These are phyloP conservation scores for Drosophila burlai DNA, from an alignment of 1,140 invertebrate genomes.

Conservation along the genomic window DNA sequence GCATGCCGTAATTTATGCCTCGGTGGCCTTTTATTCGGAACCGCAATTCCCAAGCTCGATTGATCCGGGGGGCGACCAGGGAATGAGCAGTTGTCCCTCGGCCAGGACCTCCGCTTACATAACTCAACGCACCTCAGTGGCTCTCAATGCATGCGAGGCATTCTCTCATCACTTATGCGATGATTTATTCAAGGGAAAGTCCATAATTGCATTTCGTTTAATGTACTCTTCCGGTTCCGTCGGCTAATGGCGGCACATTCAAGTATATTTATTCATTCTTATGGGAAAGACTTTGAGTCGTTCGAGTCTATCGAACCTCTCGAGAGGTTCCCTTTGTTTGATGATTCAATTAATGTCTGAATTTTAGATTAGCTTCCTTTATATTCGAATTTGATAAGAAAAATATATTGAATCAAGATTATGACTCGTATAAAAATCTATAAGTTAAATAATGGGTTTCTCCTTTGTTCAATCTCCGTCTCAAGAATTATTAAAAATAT, in stretches of 20 bases:
- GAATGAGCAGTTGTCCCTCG: conserved; percentile 43
- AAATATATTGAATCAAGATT: conserved; percentile 2
- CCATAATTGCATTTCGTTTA: conserved; percentile 47
- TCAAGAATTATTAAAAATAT: neutral
- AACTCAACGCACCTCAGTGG: conserved; percentile 32
- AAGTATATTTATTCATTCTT: conserved; percentile 5
- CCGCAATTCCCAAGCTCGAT: conserved; percentile 73
- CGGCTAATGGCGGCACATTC: conserved; percentile 9
- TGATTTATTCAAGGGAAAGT: conserved; percentile 41
- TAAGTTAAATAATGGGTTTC: neutral
- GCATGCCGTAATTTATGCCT: conserved; percentile 67
- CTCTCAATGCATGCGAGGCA: conserved; percentile 23
- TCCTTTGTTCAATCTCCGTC: neutral
- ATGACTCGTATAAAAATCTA: neutral
- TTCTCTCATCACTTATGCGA: conserved; percentile 34
- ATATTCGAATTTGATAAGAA: neutral
- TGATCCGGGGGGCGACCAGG: conserved; percentile 32
- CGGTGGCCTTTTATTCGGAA: conserved; percentile 47
- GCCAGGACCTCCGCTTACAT: conserved; percentile 24
- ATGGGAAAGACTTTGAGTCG: neutral
- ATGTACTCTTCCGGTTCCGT: conserved; percentile 13
- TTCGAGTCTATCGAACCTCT: neutral
- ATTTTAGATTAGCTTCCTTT: neutral
- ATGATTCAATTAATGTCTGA: neutral
- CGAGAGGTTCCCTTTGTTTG: neutral